Base-by-base conservation (phyloP, 2,113 vertebrate genomes). In the Stictonetta naevosa region DNA sequence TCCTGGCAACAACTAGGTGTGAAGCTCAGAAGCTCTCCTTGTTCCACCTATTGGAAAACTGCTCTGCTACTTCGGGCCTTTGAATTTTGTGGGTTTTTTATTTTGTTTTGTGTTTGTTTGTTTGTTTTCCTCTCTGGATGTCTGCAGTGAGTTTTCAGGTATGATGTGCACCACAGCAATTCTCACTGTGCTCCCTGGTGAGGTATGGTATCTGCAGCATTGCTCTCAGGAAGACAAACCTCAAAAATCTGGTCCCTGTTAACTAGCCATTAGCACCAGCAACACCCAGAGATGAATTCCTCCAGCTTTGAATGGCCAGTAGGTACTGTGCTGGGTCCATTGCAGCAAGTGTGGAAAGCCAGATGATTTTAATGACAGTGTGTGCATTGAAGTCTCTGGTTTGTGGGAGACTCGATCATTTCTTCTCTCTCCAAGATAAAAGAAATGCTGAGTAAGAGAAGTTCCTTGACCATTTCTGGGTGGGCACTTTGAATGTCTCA, bases 401-500 rank as follows among this genome's bases (percentile, higher is more conserved):
- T 92, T 78, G 42, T 18, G 31, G 48, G 72, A 77, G 44, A 55
- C 78, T 82, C 33, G 79, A 55, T 88, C 79, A 52, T 88, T 94
- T 96, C 79, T 76, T 92, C 73, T 80, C 89, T 93, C 73, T 87
- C 62, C 34, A 73, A 90, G 68, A 95, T 90, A 68, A 85, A 94
- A 93, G 66, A 91, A 90, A 38, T 56, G 67, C 62, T 42, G 59
- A 73, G 42, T 62, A 83, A 85, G 88, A 93, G 75, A 81, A 76
- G 58, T 78, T 96, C 76, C 62, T 85, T 90, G 83, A 86, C 88
- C 67, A 73, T 81, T 92, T 91, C 44, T 88, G 86, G 91, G 69
- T 92, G 83, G 88, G 85, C 92, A 58, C 58, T 92, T 95, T 72
- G 82, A 96, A 88, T 76, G 86, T 86, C 90, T 90, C 90, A 75